phyloP scores from a whole-genome alignment of 2,113 vertebrate species.

The Petromus typicus region DNA sequence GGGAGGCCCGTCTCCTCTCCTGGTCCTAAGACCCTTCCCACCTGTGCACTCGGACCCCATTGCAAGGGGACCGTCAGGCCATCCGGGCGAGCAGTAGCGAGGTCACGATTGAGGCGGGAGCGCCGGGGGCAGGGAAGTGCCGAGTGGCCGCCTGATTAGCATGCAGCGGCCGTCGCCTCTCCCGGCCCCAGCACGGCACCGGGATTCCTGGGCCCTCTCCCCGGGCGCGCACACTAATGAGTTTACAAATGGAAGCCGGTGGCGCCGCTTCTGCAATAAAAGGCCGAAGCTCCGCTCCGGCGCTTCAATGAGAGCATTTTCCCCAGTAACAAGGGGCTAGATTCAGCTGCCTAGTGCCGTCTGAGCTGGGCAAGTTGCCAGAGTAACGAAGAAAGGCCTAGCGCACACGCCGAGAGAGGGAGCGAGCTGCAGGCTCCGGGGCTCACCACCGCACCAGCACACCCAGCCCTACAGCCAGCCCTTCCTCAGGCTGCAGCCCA shows the following conservation, averaged over 20 bases:
- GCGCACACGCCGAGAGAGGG: conserved; percentile 27
- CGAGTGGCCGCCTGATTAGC: background rate
- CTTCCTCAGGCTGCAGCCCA: background rate
- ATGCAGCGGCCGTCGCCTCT: background rate
- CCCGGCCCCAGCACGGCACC: background rate
- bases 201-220: background rate
- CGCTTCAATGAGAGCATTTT: conserved; percentile 87
- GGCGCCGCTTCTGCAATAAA: conserved; percentile 73
- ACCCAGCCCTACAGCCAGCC: background rate
- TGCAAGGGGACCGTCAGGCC: background rate
- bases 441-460: background rate
- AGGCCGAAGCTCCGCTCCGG: conserved; percentile 74
- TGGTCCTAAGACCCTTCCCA: background rate
- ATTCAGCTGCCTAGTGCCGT: conserved; percentile 85
- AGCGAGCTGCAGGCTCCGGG: background rate
- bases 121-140: rapidly evolving
- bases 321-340: conserved; percentile 86
- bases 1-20: background rate
- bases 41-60: background rate
- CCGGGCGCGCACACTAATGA: background rate
- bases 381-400: conserved; percentile 83
- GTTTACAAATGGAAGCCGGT: conserved; percentile 50
- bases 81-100: background rate
- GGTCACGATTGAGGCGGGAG: background rate
- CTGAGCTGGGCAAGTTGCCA: conserved; percentile 84